Evolutionary conservation across 1,140 invertebrate species (phyloP).

Genomic region (Archegozetes longisetosus): DNA sequence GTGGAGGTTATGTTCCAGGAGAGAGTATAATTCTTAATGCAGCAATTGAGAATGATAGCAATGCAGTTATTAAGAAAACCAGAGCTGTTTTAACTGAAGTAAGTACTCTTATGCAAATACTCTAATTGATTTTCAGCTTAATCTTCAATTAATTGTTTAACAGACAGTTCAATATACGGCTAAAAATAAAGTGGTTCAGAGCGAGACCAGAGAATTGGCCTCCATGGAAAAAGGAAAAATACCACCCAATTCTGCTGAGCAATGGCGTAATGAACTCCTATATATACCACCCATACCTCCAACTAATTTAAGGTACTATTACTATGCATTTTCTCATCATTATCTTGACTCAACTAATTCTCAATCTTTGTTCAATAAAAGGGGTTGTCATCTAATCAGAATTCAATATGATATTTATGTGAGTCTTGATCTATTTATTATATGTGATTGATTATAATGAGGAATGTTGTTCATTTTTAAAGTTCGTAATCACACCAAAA

Average conservation of each 20-base stretch:
- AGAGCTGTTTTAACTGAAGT: slow-evolving; percentile 62
- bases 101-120: slow-evolving; percentile 16
- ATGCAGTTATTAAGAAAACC: slow-evolving; percentile 53
- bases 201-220: slow-evolving; percentile 68
- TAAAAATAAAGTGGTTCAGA: slow-evolving; percentile 57
- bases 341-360: neutral
- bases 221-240: slow-evolving; percentile 64
- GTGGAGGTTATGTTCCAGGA: slow-evolving; percentile 81
- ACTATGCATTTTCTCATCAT: neutral
- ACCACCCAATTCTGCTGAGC: slow-evolving; percentile 55
- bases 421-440: slow-evolving; percentile 33
- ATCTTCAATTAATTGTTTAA: slow-evolving; percentile 23
- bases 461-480: slow-evolving; percentile 8
- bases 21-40: slow-evolving; percentile 75
- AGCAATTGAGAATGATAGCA: slow-evolving; percentile 65
- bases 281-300: slow-evolving; percentile 87
- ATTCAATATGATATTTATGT: slow-evolving; percentile 89
- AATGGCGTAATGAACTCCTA: slow-evolving; percentile 76
- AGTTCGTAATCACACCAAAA: slow-evolving; percentile 81
- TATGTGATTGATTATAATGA: neutral
- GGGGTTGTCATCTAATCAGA: slow-evolving; percentile 83
- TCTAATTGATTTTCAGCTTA: slow-evolving; percentile 10
- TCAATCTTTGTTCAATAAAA: slow-evolving; percentile 15
- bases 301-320: slow-evolving; percentile 49
- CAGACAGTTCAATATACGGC: slow-evolving; percentile 80